Percentiles rank a stretch among this genome's conserved stretches.
Conservation (phyloP, 1,140 invertebrate species). For the Tribolium castaneum region DNA sequence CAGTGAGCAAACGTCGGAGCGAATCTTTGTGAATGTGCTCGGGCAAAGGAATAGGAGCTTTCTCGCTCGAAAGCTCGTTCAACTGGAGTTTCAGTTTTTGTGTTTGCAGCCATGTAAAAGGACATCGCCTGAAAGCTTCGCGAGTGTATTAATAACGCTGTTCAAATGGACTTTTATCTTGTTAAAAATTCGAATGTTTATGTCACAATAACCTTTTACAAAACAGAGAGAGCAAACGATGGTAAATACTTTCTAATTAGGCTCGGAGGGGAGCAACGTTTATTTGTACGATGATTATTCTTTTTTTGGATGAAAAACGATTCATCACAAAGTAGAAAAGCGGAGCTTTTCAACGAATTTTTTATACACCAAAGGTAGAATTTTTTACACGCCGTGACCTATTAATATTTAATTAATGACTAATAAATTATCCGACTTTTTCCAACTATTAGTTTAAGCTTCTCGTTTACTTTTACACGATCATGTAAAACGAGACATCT, state of each 20-base stretch:
- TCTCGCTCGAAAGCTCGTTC: slow-evolving; percentile 33
- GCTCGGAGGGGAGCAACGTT: background rate
- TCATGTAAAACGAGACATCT: background rate
- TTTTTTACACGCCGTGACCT: background rate
- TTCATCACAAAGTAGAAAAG: background rate
- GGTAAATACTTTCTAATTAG: slow-evolving; percentile 5
- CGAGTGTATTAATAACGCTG: slow-evolving; percentile 48
- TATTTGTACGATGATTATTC: background rate
- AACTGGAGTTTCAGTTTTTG: slow-evolving; percentile 40
- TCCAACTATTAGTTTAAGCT: background rate
- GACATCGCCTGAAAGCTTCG: slow-evolving; percentile 48
- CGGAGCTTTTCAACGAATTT: background rate
- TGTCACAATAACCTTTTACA: slow-evolving; percentile 41
- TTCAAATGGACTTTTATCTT: slow-evolving; percentile 47
- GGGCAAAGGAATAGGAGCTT: slow-evolving; percentile 35
- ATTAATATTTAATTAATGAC: slow-evolving; percentile 18
- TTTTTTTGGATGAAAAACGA: background rate
- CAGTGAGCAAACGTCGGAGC: slow-evolving; percentile 21
- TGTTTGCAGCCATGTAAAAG: slow-evolving; percentile 44
- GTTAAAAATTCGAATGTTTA: slow-evolving; percentile 48
- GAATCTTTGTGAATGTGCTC: slow-evolving; percentile 35
- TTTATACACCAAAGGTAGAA: background rate
- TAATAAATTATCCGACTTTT: background rate
- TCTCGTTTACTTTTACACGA: background rate
- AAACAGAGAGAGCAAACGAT: background rate